Conservation (phyloP, 2,888 invertebrate species). For the Yponomeuta plumbellus region DNA sequence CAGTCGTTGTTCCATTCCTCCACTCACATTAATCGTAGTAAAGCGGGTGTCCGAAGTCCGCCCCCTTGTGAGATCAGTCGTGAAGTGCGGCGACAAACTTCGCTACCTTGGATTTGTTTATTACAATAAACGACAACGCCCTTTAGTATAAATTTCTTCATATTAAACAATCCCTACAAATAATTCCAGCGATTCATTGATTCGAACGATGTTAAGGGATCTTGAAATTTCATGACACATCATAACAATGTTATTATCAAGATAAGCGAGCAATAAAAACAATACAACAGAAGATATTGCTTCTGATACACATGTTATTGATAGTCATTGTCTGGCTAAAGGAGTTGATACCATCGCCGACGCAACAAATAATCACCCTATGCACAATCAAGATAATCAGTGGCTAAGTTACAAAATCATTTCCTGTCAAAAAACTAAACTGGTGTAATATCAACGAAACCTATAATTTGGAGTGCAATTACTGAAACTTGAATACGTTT, state of each 20-base stretch:
- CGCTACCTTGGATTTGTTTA: too few relatives aligned
- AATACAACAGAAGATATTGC: not conserved
- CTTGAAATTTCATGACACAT: not conserved
- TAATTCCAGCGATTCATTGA: too few relatives aligned
- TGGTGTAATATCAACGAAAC: not conserved
- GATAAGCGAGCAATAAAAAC: not conserved
- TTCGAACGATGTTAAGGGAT: not conserved
- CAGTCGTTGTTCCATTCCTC: too few relatives aligned
- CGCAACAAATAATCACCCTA: not conserved
- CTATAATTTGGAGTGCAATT: constrained; percentile 1
- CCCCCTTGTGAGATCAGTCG: too few relatives aligned
- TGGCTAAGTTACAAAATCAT: not conserved
- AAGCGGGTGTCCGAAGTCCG: too few relatives aligned
- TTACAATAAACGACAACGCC: too few relatives aligned
- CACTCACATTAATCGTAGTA: too few relatives aligned
- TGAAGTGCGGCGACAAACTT: too few relatives aligned
- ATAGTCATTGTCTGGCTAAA: not conserved
- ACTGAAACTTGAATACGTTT: not conserved
- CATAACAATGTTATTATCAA: not conserved
- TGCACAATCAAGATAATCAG: not conserved
- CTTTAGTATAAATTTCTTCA: too few relatives aligned
- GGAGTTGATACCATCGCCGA: not conserved
- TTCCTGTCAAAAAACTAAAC: not conserved
- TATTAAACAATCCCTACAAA: too few relatives aligned
- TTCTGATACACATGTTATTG: not conserved